phyloP scores from a whole-genome alignment of 2,888 invertebrate genomes.

The Melanargia galathea region DNA sequence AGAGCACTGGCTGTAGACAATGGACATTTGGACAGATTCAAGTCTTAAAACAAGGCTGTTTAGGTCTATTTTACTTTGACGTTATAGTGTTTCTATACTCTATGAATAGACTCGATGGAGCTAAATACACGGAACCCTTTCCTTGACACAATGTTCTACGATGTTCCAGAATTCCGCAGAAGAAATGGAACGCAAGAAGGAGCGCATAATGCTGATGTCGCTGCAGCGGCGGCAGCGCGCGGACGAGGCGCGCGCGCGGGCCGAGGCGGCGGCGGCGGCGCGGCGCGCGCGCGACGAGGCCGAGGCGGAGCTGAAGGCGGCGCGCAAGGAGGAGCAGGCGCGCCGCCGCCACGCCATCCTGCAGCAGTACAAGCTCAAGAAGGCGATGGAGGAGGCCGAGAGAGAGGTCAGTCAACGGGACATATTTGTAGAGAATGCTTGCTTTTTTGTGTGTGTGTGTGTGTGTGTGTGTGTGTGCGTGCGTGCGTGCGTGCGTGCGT shows the following conservation, averaged over 20 bases:
- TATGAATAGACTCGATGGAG: too few relatives aligned
- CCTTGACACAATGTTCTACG: background rate
- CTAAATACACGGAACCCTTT: too few relatives aligned
- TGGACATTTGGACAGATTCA: too few relatives aligned
- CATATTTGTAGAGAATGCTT: too few relatives aligned
- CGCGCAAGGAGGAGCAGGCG: constrained; percentile 92
- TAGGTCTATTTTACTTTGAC: too few relatives aligned
- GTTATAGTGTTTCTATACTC: too few relatives aligned
- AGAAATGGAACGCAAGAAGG: constrained; percentile 96
- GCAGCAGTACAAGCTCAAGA: constrained; percentile 96
- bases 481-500: too few relatives aligned
- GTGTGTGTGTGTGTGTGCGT: too few relatives aligned
- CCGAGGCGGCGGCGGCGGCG: constrained; percentile 91
- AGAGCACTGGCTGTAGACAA: too few relatives aligned
- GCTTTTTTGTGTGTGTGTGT: too few relatives aligned
- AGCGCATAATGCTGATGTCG: constrained; percentile 94
- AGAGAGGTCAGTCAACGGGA: constrained; percentile 83
- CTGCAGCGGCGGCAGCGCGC: constrained; percentile 94
- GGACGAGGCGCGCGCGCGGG: constrained; percentile 91
- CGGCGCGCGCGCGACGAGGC: constrained; percentile 89
- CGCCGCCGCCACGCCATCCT: constrained; percentile 93
- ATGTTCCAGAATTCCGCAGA: constrained; percentile 88
- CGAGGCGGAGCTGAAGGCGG: constrained; percentile 88
- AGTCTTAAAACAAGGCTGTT: too few relatives aligned
- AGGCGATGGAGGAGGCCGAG: constrained; percentile 95